Conservation (phyloP, 2,113 vertebrate species). For the Chrysemys picta region DNA sequence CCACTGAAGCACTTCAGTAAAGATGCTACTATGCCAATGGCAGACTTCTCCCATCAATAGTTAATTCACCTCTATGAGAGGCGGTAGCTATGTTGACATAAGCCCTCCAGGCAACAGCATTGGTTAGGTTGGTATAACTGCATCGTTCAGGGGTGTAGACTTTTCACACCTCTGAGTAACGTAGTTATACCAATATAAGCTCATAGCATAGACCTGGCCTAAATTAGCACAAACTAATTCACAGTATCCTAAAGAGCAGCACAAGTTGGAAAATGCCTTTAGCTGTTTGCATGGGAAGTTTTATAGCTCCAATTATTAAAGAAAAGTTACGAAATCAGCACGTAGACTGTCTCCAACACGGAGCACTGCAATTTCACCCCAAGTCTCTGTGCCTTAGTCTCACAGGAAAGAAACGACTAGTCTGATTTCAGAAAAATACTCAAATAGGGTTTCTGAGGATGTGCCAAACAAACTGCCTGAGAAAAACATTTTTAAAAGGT, state of each 20-base stretch:
- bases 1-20: neutral
- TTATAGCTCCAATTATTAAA: neutral
- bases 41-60: neutral
- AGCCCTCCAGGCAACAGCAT: neutral
- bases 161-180: neutral
- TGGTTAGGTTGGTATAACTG: neutral
- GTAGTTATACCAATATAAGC: neutral
- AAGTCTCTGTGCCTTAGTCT: neutral
- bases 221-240: neutral
- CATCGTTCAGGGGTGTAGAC: accelerated
- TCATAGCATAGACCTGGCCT: neutral
- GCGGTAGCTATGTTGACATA: neutral
- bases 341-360: neutral
- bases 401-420: neutral
- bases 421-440: neutral
- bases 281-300: neutral
- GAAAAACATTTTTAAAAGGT: too few relatives aligned
- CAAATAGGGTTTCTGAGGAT: too few relatives aligned
- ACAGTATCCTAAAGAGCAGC: neutral
- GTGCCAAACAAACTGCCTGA: too few relatives aligned
- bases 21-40: neutral
- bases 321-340: neutral
- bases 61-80: neutral
- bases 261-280: neutral
- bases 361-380: neutral